Percentiles rank a stretch among this genome's conserved stretches.
Conservation (phyloP, 2,797 vertebrate species). For the Anisognathus igniventris region DNA sequence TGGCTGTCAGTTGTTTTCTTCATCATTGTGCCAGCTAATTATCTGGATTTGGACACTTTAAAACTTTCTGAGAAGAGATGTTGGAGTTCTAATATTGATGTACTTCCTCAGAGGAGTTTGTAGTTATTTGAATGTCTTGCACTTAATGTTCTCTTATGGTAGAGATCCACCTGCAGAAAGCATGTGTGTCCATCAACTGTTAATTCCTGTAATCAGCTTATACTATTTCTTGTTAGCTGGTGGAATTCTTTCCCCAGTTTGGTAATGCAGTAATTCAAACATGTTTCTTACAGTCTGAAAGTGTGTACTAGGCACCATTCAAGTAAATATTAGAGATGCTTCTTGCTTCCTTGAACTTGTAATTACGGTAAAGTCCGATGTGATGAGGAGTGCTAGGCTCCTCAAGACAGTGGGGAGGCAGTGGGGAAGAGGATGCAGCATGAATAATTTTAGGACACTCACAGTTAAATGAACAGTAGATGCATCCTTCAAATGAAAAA, state of each 20-base stretch:
- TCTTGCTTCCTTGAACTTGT: background rate
- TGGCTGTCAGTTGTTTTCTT: background rate
- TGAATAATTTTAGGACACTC: background rate
- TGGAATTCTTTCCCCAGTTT: background rate
- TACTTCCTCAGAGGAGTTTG: background rate
- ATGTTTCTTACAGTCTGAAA: background rate
- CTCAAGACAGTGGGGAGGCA: background rate
- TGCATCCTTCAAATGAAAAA: background rate
- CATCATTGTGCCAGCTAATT: background rate
- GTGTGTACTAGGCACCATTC: background rate
- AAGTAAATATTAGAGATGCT: background rate
- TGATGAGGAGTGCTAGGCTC: background rate
- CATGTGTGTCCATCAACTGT: background rate
- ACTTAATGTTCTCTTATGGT: background rate
- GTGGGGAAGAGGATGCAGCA: background rate
- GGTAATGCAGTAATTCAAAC: background rate
- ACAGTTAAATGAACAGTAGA: background rate
- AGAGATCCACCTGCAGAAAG: background rate
- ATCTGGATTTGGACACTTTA: background rate
- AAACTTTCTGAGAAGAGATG: background rate
- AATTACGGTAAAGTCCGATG: fast-evolving
- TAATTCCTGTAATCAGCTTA: background rate
- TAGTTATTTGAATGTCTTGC: background rate
- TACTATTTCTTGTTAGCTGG: background rate
- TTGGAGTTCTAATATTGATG: background rate